Conservation (phyloP, 2,797 vertebrate species). For the Pogonophryne albipinna region DNA sequence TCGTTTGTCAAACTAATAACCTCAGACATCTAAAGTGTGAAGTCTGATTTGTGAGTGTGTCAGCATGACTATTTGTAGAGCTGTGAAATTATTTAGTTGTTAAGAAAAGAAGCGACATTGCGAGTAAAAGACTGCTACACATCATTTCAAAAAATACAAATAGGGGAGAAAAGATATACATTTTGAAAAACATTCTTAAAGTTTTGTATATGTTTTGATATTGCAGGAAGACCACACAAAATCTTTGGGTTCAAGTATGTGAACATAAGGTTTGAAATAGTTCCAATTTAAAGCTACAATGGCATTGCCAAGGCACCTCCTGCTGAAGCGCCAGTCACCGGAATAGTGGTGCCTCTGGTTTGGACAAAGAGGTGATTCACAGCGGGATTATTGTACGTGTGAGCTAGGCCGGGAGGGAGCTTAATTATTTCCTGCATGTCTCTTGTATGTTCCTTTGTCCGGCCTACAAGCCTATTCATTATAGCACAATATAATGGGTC, state of each 20-base stretch:
- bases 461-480: conserved; percentile 58
- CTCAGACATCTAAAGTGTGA: neutral
- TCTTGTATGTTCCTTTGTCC: conserved; percentile 74
- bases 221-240: neutral
- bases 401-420: conserved; percentile 64
- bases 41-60: neutral
- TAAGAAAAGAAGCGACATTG: neutral
- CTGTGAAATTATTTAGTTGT: neutral
- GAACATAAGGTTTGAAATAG: conserved; percentile 34
- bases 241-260: conserved; percentile 7
- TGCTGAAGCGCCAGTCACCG: conserved; percentile 62
- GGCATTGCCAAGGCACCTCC: conserved; percentile 74
- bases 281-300: conserved; percentile 58
- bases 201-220: neutral
- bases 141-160: neutral
- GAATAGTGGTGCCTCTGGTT: conserved; percentile 67
- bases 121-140: neutral
- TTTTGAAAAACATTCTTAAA: neutral
- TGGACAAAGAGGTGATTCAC: conserved; percentile 83
- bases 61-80: neutral
- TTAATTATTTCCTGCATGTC: conserved; percentile 77
- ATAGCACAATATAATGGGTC: conserved; percentile 49
- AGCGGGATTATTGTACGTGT: conserved; percentile 81
- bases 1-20: neutral
- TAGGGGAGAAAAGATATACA: no score